Evolutionary conservation across 2,888 invertebrate species (phyloP).

Genomic region (Ophioninae sp.): DNA sequence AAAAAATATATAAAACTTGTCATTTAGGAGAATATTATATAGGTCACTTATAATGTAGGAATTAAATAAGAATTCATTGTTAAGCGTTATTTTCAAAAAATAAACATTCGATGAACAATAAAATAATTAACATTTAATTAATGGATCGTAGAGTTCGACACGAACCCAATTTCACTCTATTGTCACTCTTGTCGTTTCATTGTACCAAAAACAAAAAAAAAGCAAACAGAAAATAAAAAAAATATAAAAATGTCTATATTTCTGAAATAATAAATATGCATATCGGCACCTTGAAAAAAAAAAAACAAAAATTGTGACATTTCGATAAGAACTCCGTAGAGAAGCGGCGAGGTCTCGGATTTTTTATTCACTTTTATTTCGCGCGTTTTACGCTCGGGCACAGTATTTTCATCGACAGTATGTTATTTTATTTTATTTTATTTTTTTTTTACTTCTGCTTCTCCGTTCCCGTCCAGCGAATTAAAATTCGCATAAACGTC

Average conservation of each 20-base stretch:
- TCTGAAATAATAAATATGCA: too few relatives aligned
- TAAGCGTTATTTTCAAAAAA: too few relatives aligned
- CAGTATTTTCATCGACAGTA: conserved; percentile 18
- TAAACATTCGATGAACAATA: too few relatives aligned
- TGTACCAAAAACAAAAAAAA: too few relatives aligned
- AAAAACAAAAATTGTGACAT: conserved; percentile 9
- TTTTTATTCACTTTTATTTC: conserved; percentile 11
- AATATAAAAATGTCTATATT: background rate
- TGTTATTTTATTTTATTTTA: background rate
- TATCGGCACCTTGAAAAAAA: background rate
- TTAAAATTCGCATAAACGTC: conserved; percentile 48
- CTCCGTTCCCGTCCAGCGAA: background rate
- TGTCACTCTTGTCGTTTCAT: too few relatives aligned
- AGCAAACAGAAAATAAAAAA: too few relatives aligned
- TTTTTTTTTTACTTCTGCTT: background rate
- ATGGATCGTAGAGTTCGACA: background rate
- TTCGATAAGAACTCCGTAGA: conserved; percentile 5
- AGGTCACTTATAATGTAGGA: too few relatives aligned
- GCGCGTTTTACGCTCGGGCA: conserved; percentile 9
- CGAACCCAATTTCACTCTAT: too few relatives aligned
- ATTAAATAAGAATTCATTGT: too few relatives aligned
- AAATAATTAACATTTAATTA: background rate
- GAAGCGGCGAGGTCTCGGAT: background rate
- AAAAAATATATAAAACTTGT: too few relatives aligned
- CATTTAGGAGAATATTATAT: too few relatives aligned